Conservation (phyloP, 53 echinoderm and acorn worm species). For the Echinarachnius parma region DNA sequence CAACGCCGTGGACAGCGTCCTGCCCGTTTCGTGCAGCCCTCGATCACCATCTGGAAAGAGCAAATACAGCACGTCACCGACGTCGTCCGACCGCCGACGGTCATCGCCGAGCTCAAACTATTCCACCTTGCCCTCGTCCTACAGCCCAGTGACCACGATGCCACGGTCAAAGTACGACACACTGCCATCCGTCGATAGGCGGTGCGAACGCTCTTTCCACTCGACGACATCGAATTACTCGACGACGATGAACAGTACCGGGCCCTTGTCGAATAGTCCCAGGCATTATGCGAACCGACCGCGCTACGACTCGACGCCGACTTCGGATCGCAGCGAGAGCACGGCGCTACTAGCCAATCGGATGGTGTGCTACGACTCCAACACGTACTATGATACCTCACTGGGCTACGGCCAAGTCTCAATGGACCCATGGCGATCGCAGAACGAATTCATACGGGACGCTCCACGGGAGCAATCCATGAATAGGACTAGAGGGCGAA, state of each 20-base stretch:
- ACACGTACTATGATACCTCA: conserved; percentile 33
- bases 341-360: conserved; percentile 21
- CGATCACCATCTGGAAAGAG: conserved; percentile 6
- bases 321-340: conserved; percentile 13
- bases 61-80: neutral
- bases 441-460: conserved; percentile 6
- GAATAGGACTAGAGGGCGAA: conserved; percentile 2
- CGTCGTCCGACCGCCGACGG: neutral
- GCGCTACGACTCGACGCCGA: conserved; percentile 13
- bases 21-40: conserved; percentile 18
- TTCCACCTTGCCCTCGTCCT: neutral
- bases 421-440: conserved; percentile 31
- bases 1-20: conserved; percentile 7
- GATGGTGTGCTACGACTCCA: conserved; percentile 3
- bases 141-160: conserved; percentile 12
- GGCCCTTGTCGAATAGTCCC: neutral
- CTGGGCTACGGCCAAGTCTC: conserved; percentile 28
- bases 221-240: neutral
- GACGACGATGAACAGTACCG: neutral
- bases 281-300: neutral
- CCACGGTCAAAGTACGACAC: conserved; percentile 15
- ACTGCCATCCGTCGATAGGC: neutral
- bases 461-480: conserved; percentile 23
- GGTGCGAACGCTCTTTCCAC: neutral
- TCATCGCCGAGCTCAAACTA: neutral